Evolutionary conservation across 2,797 vertebrate species (phyloP).

Genomic region (Margarornis squamiger): DNA sequence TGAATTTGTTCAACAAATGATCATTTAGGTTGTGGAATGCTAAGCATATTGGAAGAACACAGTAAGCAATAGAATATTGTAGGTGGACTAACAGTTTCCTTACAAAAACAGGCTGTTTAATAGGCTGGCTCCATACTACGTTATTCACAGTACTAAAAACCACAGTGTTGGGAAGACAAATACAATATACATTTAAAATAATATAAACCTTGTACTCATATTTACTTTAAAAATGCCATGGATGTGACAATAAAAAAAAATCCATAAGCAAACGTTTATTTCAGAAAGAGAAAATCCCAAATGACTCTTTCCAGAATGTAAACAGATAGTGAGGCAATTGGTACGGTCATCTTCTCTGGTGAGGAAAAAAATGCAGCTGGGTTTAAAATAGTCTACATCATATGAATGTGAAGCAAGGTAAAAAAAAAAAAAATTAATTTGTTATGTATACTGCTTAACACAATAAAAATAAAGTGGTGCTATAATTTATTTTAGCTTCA

Average conservation of each 20-base stretch:
- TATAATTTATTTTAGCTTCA: constrained; percentile 26
- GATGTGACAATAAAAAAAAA: constrained; percentile 78
- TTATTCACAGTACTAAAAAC: constrained; percentile 82
- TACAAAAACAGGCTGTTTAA: constrained; percentile 84
- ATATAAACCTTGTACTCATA: constrained; percentile 81
- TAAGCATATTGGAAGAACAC: constrained; percentile 82
- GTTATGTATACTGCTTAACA: constrained; percentile 7
- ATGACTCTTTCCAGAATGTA: constrained; percentile 53
- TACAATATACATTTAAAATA: constrained; percentile 85
- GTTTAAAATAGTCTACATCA: constrained; percentile 42
- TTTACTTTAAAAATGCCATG: constrained; percentile 77
- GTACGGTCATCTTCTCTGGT: constrained; percentile 45
- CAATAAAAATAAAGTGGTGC: constrained; percentile 47
- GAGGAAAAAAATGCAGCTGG: background rate
- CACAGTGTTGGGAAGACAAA: constrained; percentile 81
- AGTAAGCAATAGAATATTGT: constrained; percentile 83
- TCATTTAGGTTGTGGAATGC: constrained; percentile 85
- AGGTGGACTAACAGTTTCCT: constrained; percentile 81
- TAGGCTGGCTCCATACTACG: constrained; percentile 81
- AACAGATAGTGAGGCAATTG: constrained; percentile 66
- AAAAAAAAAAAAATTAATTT: background rate
- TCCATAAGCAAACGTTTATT: constrained; percentile 55
- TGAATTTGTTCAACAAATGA: constrained; percentile 89
- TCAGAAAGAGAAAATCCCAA: constrained; percentile 67
- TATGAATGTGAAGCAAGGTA: background rate